Evolutionary conservation across 2,888 invertebrate genomes (phyloP), one percentile per base, ranked within the genome.

Genomic region (Spicauda simplicius): DNA sequence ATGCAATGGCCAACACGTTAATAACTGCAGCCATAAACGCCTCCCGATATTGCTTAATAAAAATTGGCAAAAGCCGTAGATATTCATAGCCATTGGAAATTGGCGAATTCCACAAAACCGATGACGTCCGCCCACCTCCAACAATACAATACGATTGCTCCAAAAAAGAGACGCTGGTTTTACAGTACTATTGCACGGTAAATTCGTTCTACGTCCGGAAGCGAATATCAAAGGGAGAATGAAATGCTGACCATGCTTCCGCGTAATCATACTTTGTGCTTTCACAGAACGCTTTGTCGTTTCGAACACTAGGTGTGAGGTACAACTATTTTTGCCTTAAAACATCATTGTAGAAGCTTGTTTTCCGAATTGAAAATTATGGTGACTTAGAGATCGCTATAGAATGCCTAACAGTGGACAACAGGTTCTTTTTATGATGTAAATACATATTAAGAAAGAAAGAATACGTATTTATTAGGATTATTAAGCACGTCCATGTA

Each of bases 91-190:
- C 53, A 18, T 53, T 65, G 52, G 64, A 66, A 55, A 65, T 65
- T 66, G 66, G 66, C 37, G 41, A 66, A 66, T 66, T 66, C 66
- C 66, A 56, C 66, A 66, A 50, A 61, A 61, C 56, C 60, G 60
- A 66, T 66, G 66, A 66, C 60, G 56, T 66, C 56, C 55, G 66
- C 60, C 33, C 45, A 61, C 50, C 48, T 61, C 37, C 48, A 45
- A 66, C 66, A 66, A 66, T 66, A 45, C 66, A 59, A 61, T 66
- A 25, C 60, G 60, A 56, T 50, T 61, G 55, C 30, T 37, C 55
- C 60, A 55, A 66, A 66, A 61, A 66, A 55, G 50, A 55, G 45
- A 55, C 55, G 48, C 48, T 37, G 50, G 61, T 61, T 66, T 52
- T 60, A 16, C 37, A 37, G 60, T 55, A 61, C 67, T 61, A 61